Evolutionary conservation across 1,140 invertebrate species (phyloP).

Genomic region (Drosophila yakuba): DNA sequence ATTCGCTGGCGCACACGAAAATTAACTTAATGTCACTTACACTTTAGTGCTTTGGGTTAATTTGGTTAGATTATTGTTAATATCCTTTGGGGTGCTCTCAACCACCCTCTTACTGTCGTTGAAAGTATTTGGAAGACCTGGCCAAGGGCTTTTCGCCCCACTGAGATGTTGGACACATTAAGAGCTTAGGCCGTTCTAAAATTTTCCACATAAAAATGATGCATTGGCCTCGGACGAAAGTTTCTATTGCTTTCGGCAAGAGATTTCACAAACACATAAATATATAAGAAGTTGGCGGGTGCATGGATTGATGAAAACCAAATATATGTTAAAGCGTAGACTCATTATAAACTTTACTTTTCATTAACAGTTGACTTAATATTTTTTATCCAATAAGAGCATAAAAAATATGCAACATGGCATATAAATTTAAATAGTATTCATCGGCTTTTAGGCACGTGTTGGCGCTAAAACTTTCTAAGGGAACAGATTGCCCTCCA

Average conservation of each 20-base stretch:
- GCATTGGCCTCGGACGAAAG: conserved; percentile 56
- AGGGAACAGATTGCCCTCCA: conserved; percentile 27
- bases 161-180: conserved; percentile 57
- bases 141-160: conserved; percentile 6
- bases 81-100: conserved; percentile 77
- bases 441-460: conserved; percentile 39
- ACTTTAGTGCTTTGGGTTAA: conserved; percentile 84
- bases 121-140: conserved; percentile 12
- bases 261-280: conserved; percentile 37
- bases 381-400: not conserved
- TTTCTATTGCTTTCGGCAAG: conserved; percentile 49
- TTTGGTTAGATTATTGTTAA: conserved; percentile 84
- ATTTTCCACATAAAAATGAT: conserved; percentile 75
- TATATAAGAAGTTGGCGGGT: not conserved
- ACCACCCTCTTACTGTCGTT: conserved; percentile 3
- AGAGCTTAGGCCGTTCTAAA: conserved; percentile 68
- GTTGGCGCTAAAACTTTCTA: conserved; percentile 40
- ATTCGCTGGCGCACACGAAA: conserved; percentile 70
- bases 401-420: conserved; percentile 8
- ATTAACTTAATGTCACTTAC: conserved; percentile 84
- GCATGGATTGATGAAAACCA: not conserved
- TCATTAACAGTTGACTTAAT: not conserved
- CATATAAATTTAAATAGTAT: conserved; percentile 40
- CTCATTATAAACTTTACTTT: not conserved
- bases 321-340: no score